Evolutionary conservation across 35 echinoderm and acorn worm species (phyloP), one percentile per base, ranked within the genome.

Genomic region (Strongylocentrotus purpuratus): DNA sequence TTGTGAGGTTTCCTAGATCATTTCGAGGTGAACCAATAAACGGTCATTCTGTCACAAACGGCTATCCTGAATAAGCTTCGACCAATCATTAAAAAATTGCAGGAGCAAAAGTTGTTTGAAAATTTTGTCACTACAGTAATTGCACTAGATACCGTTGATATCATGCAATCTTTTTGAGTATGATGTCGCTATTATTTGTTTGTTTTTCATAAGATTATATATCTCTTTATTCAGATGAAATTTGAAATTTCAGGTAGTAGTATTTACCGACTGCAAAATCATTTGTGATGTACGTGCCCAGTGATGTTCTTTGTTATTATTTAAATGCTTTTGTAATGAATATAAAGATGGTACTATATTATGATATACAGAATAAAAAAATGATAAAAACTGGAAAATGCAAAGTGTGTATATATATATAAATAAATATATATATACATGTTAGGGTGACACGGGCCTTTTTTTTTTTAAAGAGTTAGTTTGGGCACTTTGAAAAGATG

Each of bases 321-420:
- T 78, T 78, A 78, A 78, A 78, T 78, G 65, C 65, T 78, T 78
- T 78, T 78, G 65, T 78, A 78, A 78, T 78, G 28, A 78, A 78
- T 78, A 78, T 78, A 78, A 78, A 28, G 65, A 78, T 78, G 65
- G 65, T 78, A 78, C 65, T 78, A 78, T 78, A 78, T 78, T 78
- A 78, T 78, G 65, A 78, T 78, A 78, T 78, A 78, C 18, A 78
- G 65, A 78, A 78, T 78, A 78, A 78, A 78, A 17, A 78, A 78
- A 78, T n/a, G 65, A 78, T 28, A 78, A 78, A 28, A 78, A 78
- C 18, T 22, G 20, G 65, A 78, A 78, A 78, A 78, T 78, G 65
- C 20, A 4, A 78, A 78, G 65, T 78, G 25, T 78, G 65, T 78
- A n/a, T 78, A 78, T 28, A 78, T 78, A 78, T 78, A 78, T 78